These are phyloP conservation scores for Andrena bucephala DNA, from an alignment of 2,888 invertebrate genomes.

Conservation along the genomic window DNA sequence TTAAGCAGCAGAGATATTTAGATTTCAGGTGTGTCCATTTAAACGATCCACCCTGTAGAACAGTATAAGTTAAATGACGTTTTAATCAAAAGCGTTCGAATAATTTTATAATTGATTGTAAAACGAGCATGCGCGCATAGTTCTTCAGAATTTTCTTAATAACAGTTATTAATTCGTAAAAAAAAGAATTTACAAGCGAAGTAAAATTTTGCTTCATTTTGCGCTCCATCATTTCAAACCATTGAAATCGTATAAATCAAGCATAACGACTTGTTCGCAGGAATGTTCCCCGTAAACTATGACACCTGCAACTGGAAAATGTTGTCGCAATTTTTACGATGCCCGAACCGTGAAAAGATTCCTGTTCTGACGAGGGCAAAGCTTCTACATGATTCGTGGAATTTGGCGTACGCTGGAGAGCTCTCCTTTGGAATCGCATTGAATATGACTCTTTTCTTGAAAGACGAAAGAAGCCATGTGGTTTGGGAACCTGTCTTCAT, in stretches of 20 bases:
- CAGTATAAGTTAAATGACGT: too few species aligned
- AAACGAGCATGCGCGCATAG: too few species aligned
- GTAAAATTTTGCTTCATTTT: too few species aligned
- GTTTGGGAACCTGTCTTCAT: conserved; percentile 95
- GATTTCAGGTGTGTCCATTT: too few species aligned
- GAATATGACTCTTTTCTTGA: conserved; percentile 92
- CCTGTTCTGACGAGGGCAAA: conserved; percentile 92
- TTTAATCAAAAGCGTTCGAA: too few species aligned
- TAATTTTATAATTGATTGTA: too few species aligned
- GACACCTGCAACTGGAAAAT: conserved; percentile 92
- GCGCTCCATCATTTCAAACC: background rate
- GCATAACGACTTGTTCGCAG: conserved; percentile 81
- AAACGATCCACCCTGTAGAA: too few species aligned
- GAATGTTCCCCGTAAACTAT: conserved; percentile 94
- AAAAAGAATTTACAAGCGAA: too few species aligned
- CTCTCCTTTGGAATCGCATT: conserved; percentile 91
- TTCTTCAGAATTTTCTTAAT: too few species aligned
- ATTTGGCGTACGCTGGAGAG: conserved; percentile 92
- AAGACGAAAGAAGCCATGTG: conserved; percentile 90
- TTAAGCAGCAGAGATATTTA: too few species aligned
- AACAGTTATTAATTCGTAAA: too few species aligned
- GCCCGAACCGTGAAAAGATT: conserved; percentile 85
- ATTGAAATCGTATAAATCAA: background rate
- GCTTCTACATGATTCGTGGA: conserved; percentile 92
- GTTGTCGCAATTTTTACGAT: conserved; percentile 88